These are phyloP conservation scores for Ceyx melanurus DNA, from an alignment of 2,113 vertebrate genomes.

Conservation along the genomic window DNA sequence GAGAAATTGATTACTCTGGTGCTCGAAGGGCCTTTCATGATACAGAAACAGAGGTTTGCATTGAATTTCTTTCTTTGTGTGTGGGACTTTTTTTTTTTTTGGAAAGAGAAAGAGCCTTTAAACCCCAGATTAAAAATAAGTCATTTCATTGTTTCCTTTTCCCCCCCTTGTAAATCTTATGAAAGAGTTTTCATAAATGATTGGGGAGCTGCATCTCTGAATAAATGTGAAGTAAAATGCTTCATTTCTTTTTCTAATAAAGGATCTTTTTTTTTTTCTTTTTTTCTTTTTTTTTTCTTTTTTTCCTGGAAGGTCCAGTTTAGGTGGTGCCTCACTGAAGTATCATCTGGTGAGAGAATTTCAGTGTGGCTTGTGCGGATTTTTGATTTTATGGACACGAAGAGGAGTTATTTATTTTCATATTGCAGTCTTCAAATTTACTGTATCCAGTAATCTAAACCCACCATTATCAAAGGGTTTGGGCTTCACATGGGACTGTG, in stretches of 20 bases:
- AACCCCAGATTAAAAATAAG: conserved; percentile 63
- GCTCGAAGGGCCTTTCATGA: conserved; percentile 38
- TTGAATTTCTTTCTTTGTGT: conserved; percentile 50
- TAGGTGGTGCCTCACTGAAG: neutral
- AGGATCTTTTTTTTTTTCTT: neutral
- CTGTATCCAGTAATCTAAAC: neutral
- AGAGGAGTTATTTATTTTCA: neutral
- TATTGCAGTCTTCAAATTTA: neutral
- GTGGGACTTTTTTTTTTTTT: conserved; percentile 2
- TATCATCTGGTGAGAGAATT: conserved; percentile 21
- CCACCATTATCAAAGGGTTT: neutral
- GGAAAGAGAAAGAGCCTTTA: conserved; percentile 35
- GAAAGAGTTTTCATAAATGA: conserved; percentile 56
- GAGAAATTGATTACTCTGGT: conserved; percentile 45
- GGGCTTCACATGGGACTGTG: neutral
- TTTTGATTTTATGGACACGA: neutral
- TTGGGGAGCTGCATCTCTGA: conserved; percentile 44
- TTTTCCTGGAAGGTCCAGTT: conserved; percentile 16
- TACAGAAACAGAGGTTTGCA: conserved; percentile 57
- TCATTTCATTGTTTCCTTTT: conserved; percentile 54
- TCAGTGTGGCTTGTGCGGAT: neutral
- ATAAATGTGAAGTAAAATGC: conserved; percentile 33
- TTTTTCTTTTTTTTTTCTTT: neutral
- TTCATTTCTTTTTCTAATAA: conserved; percentile 49
- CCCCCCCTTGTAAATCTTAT: conserved; percentile 28